Evolutionary conservation across 2,888 invertebrate genomes (phyloP).

Genomic region (Meiosimyza decipiens): DNA sequence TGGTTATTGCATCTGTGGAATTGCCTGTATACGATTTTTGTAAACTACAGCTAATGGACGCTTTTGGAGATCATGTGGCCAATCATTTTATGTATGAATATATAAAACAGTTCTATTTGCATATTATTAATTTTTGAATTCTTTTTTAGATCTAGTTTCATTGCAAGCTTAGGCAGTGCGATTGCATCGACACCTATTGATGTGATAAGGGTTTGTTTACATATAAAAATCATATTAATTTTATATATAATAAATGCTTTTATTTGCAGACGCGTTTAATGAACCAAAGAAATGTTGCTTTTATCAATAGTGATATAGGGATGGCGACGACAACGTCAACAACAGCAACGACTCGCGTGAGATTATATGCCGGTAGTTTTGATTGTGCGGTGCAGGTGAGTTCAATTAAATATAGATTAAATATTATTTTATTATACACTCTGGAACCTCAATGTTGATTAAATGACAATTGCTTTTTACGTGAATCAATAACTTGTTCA

Average conservation of each 20-base stretch:
- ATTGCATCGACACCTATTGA: slow-evolving; percentile 95
- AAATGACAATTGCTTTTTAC: no score
- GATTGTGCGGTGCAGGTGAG: slow-evolving; percentile 83
- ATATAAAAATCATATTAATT: not conserved
- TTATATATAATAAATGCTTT: not conserved
- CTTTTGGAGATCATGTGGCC: slow-evolving; percentile 81
- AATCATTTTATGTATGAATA: slow-evolving; percentile 85
- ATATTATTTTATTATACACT: no score
- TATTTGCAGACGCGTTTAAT: slow-evolving; percentile 87
- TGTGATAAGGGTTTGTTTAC: slow-evolving; percentile 83
- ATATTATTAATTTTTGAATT: not conserved
- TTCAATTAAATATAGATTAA: slow-evolving; percentile 24
- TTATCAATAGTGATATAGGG: slow-evolving; percentile 62
- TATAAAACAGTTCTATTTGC: not conserved
- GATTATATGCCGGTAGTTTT: slow-evolving; percentile 83
- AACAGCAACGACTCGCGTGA: slow-evolving; percentile 42
- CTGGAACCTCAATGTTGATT: no score
- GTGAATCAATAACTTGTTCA: no score
- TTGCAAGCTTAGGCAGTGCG: slow-evolving; percentile 92
- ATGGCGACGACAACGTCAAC: slow-evolving; percentile 62
- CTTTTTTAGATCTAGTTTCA: slow-evolving; percentile 81
- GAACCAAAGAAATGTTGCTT: slow-evolving; percentile 83
- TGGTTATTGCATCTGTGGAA: slow-evolving; percentile 93
- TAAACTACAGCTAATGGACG: slow-evolving; percentile 77
- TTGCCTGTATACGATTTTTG: slow-evolving; percentile 92